These are phyloP conservation scores for Sibirionetta formosa DNA, from an alignment of 2,797 vertebrate genomes.

Conservation along the genomic window DNA sequence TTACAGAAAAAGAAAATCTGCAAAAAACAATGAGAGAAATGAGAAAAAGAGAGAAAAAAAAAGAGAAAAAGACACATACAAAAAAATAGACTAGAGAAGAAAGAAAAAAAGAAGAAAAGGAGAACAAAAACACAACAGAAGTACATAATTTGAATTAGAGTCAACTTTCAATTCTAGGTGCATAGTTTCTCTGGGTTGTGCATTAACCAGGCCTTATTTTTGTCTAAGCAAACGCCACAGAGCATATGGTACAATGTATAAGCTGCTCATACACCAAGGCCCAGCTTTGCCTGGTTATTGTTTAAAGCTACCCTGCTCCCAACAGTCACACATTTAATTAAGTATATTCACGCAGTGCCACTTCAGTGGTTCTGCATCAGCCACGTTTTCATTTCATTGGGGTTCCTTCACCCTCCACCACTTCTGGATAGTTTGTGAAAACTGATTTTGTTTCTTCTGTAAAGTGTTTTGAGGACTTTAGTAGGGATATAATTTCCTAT, in stretches of 20 bases:
- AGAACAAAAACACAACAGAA: neutral
- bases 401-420: neutral
- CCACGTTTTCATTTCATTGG: neutral
- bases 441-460: neutral
- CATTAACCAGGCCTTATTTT: constrained; percentile 17
- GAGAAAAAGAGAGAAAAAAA: no score
- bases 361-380: neutral
- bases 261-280: neutral
- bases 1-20: neutral
- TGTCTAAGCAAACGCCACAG: neutral
- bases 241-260: neutral
- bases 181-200: neutral
- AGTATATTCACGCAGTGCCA: neutral
- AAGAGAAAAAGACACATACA: no score
- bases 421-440: neutral
- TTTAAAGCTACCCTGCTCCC: constrained; percentile 10
- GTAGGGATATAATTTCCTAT: constrained; percentile 5
- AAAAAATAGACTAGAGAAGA: neutral
- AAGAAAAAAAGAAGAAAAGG: neutral
- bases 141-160: neutral
- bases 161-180: neutral
- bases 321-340: neutral
- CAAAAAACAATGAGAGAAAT: neutral
- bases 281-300: neutral
- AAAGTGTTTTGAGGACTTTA: neutral